Percentiles rank a stretch among this genome's conserved stretches.
These are phyloP conservation scores for Drosophila sucinea DNA, from an alignment of 1,140 invertebrate genomes.

Conservation along the genomic window DNA sequence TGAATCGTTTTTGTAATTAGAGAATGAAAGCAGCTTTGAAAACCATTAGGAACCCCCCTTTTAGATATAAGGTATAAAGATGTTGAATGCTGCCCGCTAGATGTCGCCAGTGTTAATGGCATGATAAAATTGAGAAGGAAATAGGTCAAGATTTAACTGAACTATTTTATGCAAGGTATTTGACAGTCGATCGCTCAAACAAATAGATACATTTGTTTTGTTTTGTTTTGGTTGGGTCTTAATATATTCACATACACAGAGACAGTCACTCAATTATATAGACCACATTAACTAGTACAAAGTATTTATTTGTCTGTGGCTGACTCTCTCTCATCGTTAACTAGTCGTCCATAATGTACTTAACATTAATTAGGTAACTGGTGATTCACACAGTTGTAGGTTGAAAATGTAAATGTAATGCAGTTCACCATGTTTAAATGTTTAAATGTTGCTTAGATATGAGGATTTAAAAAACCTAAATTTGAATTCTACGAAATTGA, in stretches of 20 bases:
- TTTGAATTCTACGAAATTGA: no score
- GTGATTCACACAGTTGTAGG: constrained; percentile 1
- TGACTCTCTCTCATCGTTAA: background rate
- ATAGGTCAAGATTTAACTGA: no score
- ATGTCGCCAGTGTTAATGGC: no score
- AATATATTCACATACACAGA: background rate
- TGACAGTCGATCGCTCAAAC: background rate
- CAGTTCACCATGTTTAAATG: background rate
- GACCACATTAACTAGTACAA: constrained; percentile 2
- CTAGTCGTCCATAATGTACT: constrained; percentile 9
- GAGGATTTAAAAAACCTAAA: background rate
- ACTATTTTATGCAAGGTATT: background rate
- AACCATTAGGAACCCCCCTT: background rate
- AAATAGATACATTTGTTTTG: background rate
- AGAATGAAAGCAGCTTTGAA: background rate
- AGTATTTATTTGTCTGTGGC: background rate
- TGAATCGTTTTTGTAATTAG: background rate
- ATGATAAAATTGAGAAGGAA: no score
- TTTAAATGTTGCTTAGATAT: background rate
- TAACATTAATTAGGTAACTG: constrained; percentile 18
- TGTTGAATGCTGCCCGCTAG: no score
- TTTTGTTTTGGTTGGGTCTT: background rate
- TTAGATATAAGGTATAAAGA: no score
- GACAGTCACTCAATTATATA: background rate
- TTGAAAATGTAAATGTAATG: background rate